phyloP scores from a whole-genome alignment of 2,113 vertebrate genomes.

The Callithrix jacchus region DNA sequence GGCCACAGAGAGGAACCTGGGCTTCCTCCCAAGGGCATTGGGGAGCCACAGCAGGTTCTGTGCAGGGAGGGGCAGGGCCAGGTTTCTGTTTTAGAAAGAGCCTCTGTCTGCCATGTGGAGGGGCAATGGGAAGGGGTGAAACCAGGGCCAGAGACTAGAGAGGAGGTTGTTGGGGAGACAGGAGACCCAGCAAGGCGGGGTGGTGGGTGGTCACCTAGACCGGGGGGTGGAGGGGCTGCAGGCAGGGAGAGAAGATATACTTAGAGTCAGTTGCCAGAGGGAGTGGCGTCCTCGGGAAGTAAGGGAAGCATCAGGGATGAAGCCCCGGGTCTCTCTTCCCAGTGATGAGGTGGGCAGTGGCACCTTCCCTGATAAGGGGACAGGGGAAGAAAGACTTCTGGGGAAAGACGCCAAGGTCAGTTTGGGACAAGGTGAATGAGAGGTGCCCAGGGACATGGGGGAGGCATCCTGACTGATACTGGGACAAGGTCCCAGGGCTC shows the following conservation, averaged over 20 bases:
- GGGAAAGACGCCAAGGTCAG: neutral
- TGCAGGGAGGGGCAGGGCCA: neutral
- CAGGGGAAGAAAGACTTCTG: neutral
- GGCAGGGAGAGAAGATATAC: neutral
- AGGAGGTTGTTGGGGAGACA: neutral
- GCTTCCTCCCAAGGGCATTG: neutral
- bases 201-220: no score
- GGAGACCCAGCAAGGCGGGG: neutral
- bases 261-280: neutral
- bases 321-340: neutral
- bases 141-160: neutral
- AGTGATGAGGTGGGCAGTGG: neutral
- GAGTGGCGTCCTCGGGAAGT: accelerated
- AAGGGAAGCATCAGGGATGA: neutral
- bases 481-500: neutral
- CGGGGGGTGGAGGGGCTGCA: neutral
- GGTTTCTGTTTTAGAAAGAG: neutral
- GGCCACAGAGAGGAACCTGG: neutral
- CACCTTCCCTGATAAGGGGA: neutral
- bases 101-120: neutral
- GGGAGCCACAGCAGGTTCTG: neutral
- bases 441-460: neutral
- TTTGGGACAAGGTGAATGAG: constrained; percentile 34
- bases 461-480: neutral
- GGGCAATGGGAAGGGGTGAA: no score